Conservation (phyloP, 2,888 invertebrate species). For the Drosophila lutescens region DNA sequence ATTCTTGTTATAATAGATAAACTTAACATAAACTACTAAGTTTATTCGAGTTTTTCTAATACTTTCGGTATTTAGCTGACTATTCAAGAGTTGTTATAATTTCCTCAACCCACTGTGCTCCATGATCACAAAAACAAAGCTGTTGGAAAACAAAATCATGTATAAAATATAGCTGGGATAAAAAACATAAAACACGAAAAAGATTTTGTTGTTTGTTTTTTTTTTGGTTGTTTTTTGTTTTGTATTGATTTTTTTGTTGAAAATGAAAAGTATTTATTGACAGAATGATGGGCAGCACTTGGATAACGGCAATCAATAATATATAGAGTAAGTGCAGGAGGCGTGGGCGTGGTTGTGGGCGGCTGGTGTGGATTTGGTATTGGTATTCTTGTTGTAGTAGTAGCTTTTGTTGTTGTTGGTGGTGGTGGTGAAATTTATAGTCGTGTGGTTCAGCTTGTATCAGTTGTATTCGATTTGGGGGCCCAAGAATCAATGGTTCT, state of each 20-base stretch:
- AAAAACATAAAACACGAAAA: conserved; percentile 43
- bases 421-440: conserved; percentile 16
- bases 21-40: too few relatives aligned
- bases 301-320: conserved; percentile 48
- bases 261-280: conserved; percentile 67
- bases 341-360: conserved; percentile 33
- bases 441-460: conserved; percentile 41
- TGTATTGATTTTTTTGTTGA: conserved; percentile 50
- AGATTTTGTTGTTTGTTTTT: conserved; percentile 28
- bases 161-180: conserved; percentile 5
- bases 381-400: conserved; percentile 9
- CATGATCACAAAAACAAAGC: conserved; percentile 8
- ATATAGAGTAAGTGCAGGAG: conserved; percentile 41
- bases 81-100: too few relatives aligned
- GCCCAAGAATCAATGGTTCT: conserved; percentile 42
- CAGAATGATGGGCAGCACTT: conserved; percentile 56
- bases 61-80: too few relatives aligned
- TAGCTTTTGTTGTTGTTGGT: conserved; percentile 23
- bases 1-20: too few relatives aligned
- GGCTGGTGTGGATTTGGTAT: conserved; percentile 28
- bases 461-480: conserved; percentile 32
- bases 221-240: conserved; percentile 37
- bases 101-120: conserved; percentile 18
- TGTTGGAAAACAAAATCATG: conserved; percentile 32
- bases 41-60: too few relatives aligned